Evolutionary conservation across 1,140 invertebrate genomes (phyloP).

Genomic region (Tetragnatha versicolor): DNA sequence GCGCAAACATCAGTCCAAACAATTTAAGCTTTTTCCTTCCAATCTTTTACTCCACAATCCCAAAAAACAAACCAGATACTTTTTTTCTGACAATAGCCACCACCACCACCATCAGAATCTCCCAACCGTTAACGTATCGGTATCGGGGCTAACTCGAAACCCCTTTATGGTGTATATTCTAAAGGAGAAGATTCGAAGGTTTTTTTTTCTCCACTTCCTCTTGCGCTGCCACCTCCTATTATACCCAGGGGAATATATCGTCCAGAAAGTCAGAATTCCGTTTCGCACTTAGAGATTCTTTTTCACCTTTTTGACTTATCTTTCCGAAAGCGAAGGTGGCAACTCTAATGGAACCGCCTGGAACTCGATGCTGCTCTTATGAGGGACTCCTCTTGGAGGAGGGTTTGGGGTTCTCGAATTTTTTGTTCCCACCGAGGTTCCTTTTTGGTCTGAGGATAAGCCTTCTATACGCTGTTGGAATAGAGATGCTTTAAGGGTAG

Average conservation of each 20-base stretch:
- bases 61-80: too few relatives aligned
- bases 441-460: too few relatives aligned
- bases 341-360: conserved; percentile 19
- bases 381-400: too few relatives aligned
- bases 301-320: conserved; percentile 34
- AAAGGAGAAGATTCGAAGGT: not conserved
- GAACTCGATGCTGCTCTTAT: not conserved
- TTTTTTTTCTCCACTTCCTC: not conserved
- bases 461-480: too few relatives aligned
- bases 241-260: not conserved
- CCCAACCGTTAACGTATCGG: too few relatives aligned
- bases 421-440: not conserved
- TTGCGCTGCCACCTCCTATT: conserved; percentile 18
- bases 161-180: not conserved
- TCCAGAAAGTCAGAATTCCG: conserved; percentile 22
- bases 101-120: too few relatives aligned
- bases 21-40: too few relatives aligned
- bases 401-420: not conserved
- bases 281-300: conserved; percentile 36
- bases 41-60: too few relatives aligned
- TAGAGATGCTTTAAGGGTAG: too few relatives aligned
- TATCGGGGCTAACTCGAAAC: conserved; percentile 14
- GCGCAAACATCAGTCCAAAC: too few relatives aligned
- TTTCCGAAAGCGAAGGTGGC: conserved; percentile 10
- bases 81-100: too few relatives aligned